Base-by-base conservation (phyloP, 2,888 invertebrate species). In the Cryptophagus acutangulus region DNA sequence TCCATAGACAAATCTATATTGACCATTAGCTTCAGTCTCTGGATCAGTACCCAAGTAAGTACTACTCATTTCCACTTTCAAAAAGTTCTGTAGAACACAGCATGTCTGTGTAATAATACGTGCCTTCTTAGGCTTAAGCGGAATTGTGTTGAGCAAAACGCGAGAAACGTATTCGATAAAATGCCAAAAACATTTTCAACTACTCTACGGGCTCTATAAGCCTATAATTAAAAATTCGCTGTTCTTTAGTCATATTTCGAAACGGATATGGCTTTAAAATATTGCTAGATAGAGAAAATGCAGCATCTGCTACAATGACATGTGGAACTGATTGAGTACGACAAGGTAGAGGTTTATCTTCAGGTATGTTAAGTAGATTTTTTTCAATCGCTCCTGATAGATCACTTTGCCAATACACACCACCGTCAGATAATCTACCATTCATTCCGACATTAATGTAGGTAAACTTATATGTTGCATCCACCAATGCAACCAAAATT, bases 261-360 rank as follows among this genome's bases (percentile, higher is more conserved):
- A 45, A 33, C 13, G 57, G 46, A 45, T 46, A 59, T 10, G 60
- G 59, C 45, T 61, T 62, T 37, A 54, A 33, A 36, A 59, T 46
- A 34, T 51, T 38, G 6, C 36, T 30, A 34, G 43, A 46, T 20
- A 61, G 25, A 8, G 57, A 46, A 48, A 61, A 62, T 16, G 57
- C 59, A 33, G 54, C 52, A 51, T 61, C 60, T 6, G n/a, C n/a
- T n/a, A n/a, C n/a, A n/a, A n/a, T n/a, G n/a, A n/a, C n/a, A n/a
- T n/a, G n/a, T n/a, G n/a, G n/a, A n/a, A n/a, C n/a, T n/a, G n/a
- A n/a, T n/a, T n/a, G n/a, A n/a, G n/a, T n/a, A n/a, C n/a, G n/a
- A 52, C 57, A 41, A 17, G 57, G 53, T 30, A 58, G 36, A 12
- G 45, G 29, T 34, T 41, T 36, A 17, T 45, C 33, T 47, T 48